phyloP scores from a whole-genome alignment of 1,140 invertebrate genomes.

The Hylaeus anthracinus region DNA sequence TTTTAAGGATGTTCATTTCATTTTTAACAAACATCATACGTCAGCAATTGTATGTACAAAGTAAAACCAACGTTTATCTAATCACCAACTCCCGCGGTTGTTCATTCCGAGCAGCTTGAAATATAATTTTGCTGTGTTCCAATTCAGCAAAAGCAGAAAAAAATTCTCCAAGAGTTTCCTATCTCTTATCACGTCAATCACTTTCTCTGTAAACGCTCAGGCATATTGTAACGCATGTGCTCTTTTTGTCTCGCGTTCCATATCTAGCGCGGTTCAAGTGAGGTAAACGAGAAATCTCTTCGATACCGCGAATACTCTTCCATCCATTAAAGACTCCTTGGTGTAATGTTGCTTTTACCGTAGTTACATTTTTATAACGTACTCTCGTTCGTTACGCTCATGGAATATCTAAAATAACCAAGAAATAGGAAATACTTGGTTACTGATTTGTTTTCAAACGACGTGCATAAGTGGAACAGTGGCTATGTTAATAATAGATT shows the following conservation, averaged over 20 bases:
- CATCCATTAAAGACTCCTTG: neutral
- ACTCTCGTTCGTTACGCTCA: too few relatives aligned
- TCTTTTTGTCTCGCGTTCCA: neutral
- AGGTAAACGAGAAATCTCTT: constrained; percentile 1
- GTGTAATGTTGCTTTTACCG: neutral
- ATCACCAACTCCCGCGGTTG: too few relatives aligned
- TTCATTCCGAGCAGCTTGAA: too few relatives aligned
- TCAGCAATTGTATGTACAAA: too few relatives aligned
- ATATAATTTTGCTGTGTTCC: neutral
- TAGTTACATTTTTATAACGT: neutral
- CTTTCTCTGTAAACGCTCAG: neutral
- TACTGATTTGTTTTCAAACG: neutral
- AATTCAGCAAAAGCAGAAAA: neutral
- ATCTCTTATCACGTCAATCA: too few relatives aligned
- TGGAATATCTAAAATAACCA: neutral
- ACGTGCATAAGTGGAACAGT: constrained; percentile 1
- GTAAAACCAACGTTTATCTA: neutral
- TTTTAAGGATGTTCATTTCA: neutral
- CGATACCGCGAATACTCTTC: neutral
- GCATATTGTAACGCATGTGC: neutral
- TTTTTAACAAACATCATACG: neutral
- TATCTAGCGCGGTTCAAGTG: neutral
- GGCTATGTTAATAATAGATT: constrained; percentile 37
- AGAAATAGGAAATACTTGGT: neutral
- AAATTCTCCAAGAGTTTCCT: neutral